Conservation (phyloP, 1,140 invertebrate genomes). For the Sycophila sp. region DNA sequence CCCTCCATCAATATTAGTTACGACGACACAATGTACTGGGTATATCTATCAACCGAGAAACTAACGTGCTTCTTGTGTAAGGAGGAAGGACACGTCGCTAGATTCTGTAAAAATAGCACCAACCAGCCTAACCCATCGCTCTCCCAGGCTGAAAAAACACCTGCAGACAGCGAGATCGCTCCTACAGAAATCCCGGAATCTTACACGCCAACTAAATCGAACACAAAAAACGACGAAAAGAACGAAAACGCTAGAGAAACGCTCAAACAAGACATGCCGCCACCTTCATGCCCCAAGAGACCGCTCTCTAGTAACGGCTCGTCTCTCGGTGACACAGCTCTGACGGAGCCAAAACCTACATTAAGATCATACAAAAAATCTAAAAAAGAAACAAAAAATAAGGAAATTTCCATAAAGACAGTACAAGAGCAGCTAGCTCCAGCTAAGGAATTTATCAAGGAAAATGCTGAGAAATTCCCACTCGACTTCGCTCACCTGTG, state of each 20-base stretch:
- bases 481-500: too few species aligned
- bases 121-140: background rate
- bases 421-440: too few species aligned
- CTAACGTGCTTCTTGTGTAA: slow-evolving; percentile 5
- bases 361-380: too few species aligned
- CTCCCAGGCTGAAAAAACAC: background rate
- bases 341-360: too few species aligned
- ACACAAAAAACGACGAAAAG: background rate
- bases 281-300: too few species aligned
- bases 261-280: too few species aligned
- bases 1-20: background rate
- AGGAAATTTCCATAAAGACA: too few species aligned
- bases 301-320: too few species aligned
- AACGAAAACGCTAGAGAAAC: background rate
- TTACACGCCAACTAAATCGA: background rate
- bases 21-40: background rate
- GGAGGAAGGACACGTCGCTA: background rate
- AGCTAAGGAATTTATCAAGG: too few species aligned
- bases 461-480: too few species aligned
- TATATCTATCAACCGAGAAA: background rate
- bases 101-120: background rate
- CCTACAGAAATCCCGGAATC: background rate
- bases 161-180: background rate
- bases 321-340: too few species aligned
- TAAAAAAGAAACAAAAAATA: too few species aligned